These are phyloP conservation scores for Papilio polyxenes DNA, from an alignment of 1,140 invertebrate genomes.

Conservation along the genomic window DNA sequence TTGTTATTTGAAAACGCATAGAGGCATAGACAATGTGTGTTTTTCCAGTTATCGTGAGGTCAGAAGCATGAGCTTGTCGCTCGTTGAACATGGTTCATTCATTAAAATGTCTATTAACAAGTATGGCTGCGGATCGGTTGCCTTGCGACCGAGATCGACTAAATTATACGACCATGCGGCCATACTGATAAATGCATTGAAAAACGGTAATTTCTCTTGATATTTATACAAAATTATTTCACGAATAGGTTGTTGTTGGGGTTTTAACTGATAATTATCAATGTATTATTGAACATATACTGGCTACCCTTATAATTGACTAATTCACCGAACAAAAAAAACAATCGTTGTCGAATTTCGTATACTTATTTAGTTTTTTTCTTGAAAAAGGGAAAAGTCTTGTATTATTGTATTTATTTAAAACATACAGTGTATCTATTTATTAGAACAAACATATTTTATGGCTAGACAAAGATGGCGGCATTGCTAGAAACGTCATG, in stretches of 20 bases:
- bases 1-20: background rate
- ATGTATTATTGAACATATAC: background rate
- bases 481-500: constrained; percentile 28
- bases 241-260: background rate
- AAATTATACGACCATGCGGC: background rate
- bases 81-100: constrained; percentile 58
- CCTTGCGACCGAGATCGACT: constrained; percentile 17
- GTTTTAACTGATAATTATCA: background rate
- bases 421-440: background rate
- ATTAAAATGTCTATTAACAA: constrained; percentile 60
- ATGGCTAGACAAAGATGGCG: constrained; percentile 29
- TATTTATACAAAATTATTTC: background rate
- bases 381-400: background rate
- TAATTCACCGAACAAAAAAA: background rate
- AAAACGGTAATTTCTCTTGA: background rate
- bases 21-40: constrained; percentile 22
- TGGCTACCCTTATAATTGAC: background rate
- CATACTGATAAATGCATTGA: background rate
- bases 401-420: background rate
- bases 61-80: constrained; percentile 51
- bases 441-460: constrained; percentile 8
- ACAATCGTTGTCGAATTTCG: no score
- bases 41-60: constrained; percentile 51
- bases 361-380: no score
- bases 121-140: constrained; percentile 41